These are phyloP conservation scores for Tenthredo scrophulariae DNA, from an alignment of 2,888 invertebrate genomes.

Conservation along the genomic window DNA sequence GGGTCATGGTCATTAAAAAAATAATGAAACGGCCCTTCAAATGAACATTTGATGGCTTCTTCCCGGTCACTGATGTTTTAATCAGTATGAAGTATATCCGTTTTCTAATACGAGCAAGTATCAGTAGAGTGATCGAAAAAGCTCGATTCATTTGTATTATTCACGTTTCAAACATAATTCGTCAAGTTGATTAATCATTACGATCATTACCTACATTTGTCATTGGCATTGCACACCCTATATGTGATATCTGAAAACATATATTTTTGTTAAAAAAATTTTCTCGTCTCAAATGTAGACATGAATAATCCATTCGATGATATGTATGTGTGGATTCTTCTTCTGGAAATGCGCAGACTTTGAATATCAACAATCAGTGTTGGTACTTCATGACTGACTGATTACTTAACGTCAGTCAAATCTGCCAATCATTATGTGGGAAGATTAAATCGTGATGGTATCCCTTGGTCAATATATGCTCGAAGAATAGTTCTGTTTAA, in stretches of 20 bases:
- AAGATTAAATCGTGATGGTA: slow-evolving; percentile 9
- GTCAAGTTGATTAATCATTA: neutral
- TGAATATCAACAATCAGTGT: slow-evolving; percentile 15
- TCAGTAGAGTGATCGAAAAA: neutral
- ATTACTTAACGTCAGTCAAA: slow-evolving; percentile 32
- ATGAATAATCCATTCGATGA: neutral
- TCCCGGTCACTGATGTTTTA: no score
- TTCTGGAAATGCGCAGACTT: neutral
- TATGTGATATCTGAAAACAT: neutral
- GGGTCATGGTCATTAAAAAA: neutral
- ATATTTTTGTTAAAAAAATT: neutral
- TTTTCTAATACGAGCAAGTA: no score
- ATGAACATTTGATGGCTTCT: no score
- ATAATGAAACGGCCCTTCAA: no score
- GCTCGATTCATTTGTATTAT: neutral
- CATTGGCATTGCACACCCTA: neutral
- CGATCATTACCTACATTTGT: neutral
- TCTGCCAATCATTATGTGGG: slow-evolving; percentile 5
- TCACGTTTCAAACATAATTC: neutral
- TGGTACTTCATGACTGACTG: neutral
- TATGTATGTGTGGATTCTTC: neutral
- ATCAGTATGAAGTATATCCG: no score
- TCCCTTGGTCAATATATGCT: slow-evolving; percentile 31
- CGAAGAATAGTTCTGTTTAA: slow-evolving; percentile 40
- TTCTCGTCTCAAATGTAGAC: neutral